These are phyloP conservation scores for Danaus chrysippus DNA, from an alignment of 2,888 invertebrate genomes.

Conservation along the genomic window DNA sequence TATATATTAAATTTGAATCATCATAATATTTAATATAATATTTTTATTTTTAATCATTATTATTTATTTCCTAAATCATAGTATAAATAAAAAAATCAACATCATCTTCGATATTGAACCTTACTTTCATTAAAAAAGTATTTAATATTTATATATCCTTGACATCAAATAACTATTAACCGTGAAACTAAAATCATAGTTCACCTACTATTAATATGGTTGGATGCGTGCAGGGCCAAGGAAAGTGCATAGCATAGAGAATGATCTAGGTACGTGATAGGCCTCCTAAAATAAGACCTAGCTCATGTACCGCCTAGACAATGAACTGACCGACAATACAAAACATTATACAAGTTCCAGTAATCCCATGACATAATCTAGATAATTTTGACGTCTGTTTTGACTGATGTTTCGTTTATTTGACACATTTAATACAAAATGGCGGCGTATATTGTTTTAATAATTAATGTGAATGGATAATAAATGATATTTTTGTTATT, in stretches of 20 bases:
- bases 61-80: no score
- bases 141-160: not conserved
- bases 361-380: constrained; percentile 75
- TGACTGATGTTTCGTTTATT: not conserved
- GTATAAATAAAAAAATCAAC: not conserved
- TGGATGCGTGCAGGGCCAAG: constrained; percentile 49
- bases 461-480: not conserved
- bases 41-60: no score
- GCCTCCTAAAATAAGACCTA: constrained; percentile 41
- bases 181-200: constrained; percentile 49
- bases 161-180: not conserved
- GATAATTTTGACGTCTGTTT: constrained; percentile 42
- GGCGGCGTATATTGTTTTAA: not conserved
- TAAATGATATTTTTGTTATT: no score
- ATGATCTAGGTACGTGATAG: constrained; percentile 53
- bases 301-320: constrained; percentile 41
- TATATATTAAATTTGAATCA: no score
- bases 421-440: not conserved
- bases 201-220: constrained; percentile 66
- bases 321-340: constrained; percentile 54
- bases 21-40: no score
- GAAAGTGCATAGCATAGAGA: constrained; percentile 64
- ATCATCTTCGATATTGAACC: not conserved
- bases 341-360: constrained; percentile 67
- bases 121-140: not conserved